Evolutionary conservation across 2,888 invertebrate species (phyloP).

Genomic region (Leptodirus hochenwartii): DNA sequence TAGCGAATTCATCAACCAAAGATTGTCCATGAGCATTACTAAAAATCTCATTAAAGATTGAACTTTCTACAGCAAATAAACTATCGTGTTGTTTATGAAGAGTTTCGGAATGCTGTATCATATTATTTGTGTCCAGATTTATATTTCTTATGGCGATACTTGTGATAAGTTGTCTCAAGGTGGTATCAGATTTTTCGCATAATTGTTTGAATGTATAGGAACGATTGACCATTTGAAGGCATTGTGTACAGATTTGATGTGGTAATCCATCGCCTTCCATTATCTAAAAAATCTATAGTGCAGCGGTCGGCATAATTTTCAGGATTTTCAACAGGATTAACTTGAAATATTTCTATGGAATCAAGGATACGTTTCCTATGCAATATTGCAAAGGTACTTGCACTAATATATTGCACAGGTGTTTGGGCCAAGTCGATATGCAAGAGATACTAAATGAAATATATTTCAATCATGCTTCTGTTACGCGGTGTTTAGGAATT

Average conservation of each 20-base stretch:
- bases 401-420: no score
- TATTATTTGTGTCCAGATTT: background rate
- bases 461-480: no score
- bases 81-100: no score
- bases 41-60: constrained; percentile 25
- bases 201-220: constrained; percentile 25
- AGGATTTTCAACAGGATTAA: no score
- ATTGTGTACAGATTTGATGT: constrained; percentile 24
- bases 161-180: constrained; percentile 21
- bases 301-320: no score
- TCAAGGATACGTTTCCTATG: no score
- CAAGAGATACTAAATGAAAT: no score
- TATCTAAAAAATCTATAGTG: constrained; percentile 20
- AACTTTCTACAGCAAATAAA: constrained; percentile 22
- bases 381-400: no score
- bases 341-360: no score
- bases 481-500: no score
- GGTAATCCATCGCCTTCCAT: constrained; percentile 26
- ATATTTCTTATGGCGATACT: constrained; percentile 11
- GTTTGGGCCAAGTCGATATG: no score
- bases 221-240: constrained; percentile 23
- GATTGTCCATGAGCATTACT: constrained; percentile 22
- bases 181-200: constrained; percentile 25
- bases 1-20: constrained; percentile 23
- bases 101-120: no score